Percentiles rank a stretch among this genome's conserved stretches.
Evolutionary conservation across 2,797 vertebrate species (phyloP).

Genomic region (Cossypha dichroa): DNA sequence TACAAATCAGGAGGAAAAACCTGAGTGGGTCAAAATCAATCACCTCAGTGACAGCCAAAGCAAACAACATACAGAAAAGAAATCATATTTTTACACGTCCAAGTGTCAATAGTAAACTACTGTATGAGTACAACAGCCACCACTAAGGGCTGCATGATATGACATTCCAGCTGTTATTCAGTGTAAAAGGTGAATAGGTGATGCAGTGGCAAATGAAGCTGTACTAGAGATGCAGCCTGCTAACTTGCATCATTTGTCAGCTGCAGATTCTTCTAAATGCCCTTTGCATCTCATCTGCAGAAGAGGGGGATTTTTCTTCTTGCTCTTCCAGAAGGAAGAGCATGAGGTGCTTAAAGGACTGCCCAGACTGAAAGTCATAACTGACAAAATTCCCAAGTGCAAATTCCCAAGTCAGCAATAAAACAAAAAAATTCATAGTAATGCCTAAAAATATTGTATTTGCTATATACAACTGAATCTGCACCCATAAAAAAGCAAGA

Average conservation of each 20-base stretch:
- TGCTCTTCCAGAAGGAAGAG: not conserved
- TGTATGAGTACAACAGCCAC: not conserved
- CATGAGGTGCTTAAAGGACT: not conserved
- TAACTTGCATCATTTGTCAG: not conserved
- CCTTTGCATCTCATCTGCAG: not conserved
- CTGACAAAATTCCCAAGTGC: not conserved
- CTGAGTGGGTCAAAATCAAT: not conserved
- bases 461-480: not conserved
- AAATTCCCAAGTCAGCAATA: slow-evolving; percentile 1
- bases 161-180: not conserved
- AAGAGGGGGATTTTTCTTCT: not conserved
- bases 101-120: not conserved
- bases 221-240: not conserved
- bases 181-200: not conserved
- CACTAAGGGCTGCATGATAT: not conserved
- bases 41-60: not conserved
- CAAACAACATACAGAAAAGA: not conserved
- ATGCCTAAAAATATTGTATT: not conserved
- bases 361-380: not conserved
- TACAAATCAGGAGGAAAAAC: not conserved
- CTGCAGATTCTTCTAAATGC: not conserved
- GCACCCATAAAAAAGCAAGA: not conserved
- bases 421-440: not conserved
- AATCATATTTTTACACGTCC: accelerated
- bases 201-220: not conserved